Evolutionary conservation across 2,888 invertebrate genomes (phyloP), one percentile per base, ranked within the genome.

Genomic region (Pterobdella sp.): DNA sequence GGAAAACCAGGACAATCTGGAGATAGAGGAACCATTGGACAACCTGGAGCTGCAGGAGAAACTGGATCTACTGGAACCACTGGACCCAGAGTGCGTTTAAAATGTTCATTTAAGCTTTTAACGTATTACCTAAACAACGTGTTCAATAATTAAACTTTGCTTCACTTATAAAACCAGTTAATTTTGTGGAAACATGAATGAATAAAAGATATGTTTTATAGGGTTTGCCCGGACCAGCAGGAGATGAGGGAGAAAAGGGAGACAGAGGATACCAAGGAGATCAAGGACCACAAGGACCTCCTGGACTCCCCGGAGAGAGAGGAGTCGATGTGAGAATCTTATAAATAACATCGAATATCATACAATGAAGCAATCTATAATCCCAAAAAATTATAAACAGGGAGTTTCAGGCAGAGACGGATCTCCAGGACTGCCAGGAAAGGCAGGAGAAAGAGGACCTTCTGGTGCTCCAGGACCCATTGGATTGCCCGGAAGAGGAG

Each of bases 1-100:
- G 92, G 92, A 1, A 84, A 88, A 3, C 89, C 88, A 78, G 91
- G 91, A 0, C 79, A 87, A 0, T 88, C 88, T 22, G 74, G 66
- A 35, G 67, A 67, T 36, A 74, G 63, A 68, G 74, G 74, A 63
- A 37, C 63, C 52, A 1, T 60, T 29, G 74, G 74, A 18, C 35
- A 65, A 34, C 68, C 34, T 35, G 74, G 74, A 42, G 68, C 73
- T 22, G 26, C 35, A 32, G 74, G 74, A 63, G 72, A 73, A 31
- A 56, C 64, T 32, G 76, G 76, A 10, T n/a, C 64, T n/a, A 60
- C 70, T 34, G 76, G 76, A 56, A 63, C 74, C 22, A 68, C 68
- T 2, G 76, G 76, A 37, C 42, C 71, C 1, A 63, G 73, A 14
- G 76, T 71, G 22, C 3, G 63, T 14, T 14, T n/a, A 42, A 7